Evolutionary conservation across 2,888 invertebrate genomes (phyloP).

Genomic region (Azorinus chamasolen): DNA sequence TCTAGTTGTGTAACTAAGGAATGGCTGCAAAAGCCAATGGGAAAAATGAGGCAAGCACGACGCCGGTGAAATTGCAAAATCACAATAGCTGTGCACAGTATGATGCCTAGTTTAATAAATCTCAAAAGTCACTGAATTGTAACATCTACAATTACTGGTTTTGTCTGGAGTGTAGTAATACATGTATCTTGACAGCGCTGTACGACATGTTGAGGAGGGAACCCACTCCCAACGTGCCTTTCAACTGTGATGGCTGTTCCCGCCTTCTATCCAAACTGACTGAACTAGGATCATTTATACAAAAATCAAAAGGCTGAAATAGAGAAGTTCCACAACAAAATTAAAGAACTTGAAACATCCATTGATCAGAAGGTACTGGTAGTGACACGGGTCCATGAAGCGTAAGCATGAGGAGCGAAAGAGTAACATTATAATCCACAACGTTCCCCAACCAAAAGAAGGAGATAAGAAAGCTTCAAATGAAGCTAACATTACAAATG

Average conservation of each 20-base stretch:
- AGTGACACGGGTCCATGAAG: constrained; percentile 4
- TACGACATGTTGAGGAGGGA: constrained; percentile 15
- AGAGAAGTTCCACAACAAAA: constrained; percentile 11
- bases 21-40: too few relatives aligned
- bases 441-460: constrained; percentile 11
- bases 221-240: constrained; percentile 12
- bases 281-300: neutral
- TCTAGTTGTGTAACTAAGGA: too few relatives aligned
- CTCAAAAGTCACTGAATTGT: neutral
- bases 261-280: constrained; percentile 18
- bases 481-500: neutral
- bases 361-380: constrained; percentile 14
- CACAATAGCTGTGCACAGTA: neutral
- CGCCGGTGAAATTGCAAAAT: too few relatives aligned
- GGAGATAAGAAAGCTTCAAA: neutral
- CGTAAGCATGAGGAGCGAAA: constrained; percentile 27
- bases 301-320: constrained; percentile 2
- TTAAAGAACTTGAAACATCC: neutral
- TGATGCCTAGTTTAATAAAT: neutral
- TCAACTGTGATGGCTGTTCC: constrained; percentile 20
- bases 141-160: constrained; percentile 24
- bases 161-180: constrained; percentile 29
- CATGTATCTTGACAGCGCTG: neutral
- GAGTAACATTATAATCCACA: constrained; percentile 28
- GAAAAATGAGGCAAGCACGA: too few relatives aligned